These are phyloP conservation scores for Sphecodes monilicornis DNA, from an alignment of 2,888 invertebrate genomes.

Conservation along the genomic window DNA sequence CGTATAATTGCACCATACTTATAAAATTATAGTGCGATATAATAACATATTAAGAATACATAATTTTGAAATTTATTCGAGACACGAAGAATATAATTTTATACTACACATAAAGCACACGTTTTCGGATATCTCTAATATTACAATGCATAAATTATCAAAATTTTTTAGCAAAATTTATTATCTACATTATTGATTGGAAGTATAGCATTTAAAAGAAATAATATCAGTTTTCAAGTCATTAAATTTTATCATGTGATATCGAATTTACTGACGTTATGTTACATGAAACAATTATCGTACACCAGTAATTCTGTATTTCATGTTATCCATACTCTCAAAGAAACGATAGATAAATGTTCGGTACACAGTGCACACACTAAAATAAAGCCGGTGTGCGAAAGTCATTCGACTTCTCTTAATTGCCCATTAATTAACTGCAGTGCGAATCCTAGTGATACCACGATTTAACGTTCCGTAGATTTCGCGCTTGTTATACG, in stretches of 20 bases:
- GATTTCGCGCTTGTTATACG: neutral
- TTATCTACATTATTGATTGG: neutral
- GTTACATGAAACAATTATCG: neutral
- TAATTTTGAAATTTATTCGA: neutral
- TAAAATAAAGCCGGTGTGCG: neutral
- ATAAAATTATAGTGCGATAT: too few species aligned
- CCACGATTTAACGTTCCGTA: neutral
- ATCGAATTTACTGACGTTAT: neutral
- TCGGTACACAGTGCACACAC: neutral
- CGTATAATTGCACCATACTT: neutral
- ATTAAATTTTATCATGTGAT: neutral
- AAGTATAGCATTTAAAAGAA: neutral
- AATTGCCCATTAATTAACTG: constrained; percentile 16
- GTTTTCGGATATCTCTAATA: neutral
- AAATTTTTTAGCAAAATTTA: too few species aligned
- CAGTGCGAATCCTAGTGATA: neutral
- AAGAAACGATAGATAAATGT: neutral
- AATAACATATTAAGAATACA: neutral
- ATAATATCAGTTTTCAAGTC: neutral
- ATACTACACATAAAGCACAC: too few species aligned
- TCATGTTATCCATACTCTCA: neutral
- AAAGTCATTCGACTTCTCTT: constrained; percentile 1
- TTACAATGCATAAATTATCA: neutral
- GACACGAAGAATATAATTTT: neutral
- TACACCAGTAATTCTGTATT: neutral